Percentiles rank a stretch among this genome's conserved stretches.
Evolutionary conservation across 2,797 vertebrate genomes (phyloP).

Genomic region (Orientallactaga sibirica): DNA sequence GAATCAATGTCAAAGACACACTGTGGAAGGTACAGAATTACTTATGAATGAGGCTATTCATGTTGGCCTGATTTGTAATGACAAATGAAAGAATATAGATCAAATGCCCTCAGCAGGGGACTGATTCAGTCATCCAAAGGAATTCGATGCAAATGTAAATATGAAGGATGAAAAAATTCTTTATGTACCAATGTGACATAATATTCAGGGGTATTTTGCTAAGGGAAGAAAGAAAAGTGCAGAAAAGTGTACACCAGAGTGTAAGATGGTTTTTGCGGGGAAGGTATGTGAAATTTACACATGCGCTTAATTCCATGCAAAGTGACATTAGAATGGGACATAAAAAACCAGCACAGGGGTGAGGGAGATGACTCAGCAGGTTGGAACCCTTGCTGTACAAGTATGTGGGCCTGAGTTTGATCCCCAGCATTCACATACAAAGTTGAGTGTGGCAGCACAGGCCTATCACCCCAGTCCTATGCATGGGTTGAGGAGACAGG

Average conservation of each 20-base stretch:
- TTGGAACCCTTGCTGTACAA: too few species aligned
- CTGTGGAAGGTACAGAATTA: not conserved
- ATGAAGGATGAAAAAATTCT: not conserved
- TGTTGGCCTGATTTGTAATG: not conserved
- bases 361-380: too few species aligned
- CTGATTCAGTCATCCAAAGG: not conserved
- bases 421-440: too few species aligned
- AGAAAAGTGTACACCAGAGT: not conserved
- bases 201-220: not conserved
- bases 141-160: not conserved
- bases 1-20: slow-evolving; percentile 24
- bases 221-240: not conserved
- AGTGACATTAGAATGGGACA: not conserved
- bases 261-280: not conserved
- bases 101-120: not conserved
- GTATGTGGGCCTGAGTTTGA: too few species aligned
- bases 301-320: not conserved
- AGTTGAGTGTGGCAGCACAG: too few species aligned
- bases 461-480: not conserved
- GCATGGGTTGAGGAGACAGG: too few species aligned
- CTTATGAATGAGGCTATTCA: not conserved
- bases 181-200: not conserved
- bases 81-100: not conserved
- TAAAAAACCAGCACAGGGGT: not conserved
- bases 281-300: not conserved